phyloP scores from a whole-genome alignment of 2,797 vertebrate genomes.

The Lutjanus campechanus region DNA sequence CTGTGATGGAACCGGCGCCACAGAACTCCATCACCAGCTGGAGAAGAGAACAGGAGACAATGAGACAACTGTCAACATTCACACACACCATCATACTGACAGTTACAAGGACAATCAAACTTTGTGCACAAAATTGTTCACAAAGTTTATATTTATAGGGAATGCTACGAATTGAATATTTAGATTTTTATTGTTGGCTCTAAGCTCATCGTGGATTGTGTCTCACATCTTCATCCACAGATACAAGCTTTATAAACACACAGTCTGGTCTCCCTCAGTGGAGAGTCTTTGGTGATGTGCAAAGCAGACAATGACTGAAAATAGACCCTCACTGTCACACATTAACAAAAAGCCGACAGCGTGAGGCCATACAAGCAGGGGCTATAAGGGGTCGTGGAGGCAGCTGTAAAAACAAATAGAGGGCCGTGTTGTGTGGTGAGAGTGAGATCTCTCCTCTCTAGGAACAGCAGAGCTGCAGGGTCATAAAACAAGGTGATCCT shows the following conservation, averaged over 20 bases:
- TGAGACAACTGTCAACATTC: not conserved
- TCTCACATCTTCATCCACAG: not conserved
- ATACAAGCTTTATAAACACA: not conserved
- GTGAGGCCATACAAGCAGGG: slow-evolving; percentile 19
- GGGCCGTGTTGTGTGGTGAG: slow-evolving; percentile 10
- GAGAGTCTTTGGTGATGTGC: not conserved
- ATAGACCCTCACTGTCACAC: not conserved
- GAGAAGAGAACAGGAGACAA: slow-evolving; percentile 47
- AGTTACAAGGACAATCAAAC: too few relatives aligned
- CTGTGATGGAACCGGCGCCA: slow-evolving; percentile 97
- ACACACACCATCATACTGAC: not conserved
- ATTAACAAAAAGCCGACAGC: not conserved
- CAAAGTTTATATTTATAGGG: not conserved
- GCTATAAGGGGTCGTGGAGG: slow-evolving; percentile 7
- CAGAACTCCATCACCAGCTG: slow-evolving; percentile 99
- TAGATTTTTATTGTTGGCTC: not conserved
- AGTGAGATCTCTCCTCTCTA: slow-evolving; percentile 27
- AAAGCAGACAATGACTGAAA: not conserved
- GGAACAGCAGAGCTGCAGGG: slow-evolving; percentile 29
- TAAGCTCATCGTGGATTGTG: not conserved
- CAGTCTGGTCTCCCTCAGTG: not conserved
- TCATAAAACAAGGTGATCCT: slow-evolving; percentile 47
- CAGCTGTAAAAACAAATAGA: slow-evolving; percentile 68
- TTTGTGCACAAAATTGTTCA: not conserved
- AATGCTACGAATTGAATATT: not conserved